These are phyloP conservation scores for Poecilia wingei DNA, from an alignment of 2,797 vertebrate species.

Conservation along the genomic window DNA sequence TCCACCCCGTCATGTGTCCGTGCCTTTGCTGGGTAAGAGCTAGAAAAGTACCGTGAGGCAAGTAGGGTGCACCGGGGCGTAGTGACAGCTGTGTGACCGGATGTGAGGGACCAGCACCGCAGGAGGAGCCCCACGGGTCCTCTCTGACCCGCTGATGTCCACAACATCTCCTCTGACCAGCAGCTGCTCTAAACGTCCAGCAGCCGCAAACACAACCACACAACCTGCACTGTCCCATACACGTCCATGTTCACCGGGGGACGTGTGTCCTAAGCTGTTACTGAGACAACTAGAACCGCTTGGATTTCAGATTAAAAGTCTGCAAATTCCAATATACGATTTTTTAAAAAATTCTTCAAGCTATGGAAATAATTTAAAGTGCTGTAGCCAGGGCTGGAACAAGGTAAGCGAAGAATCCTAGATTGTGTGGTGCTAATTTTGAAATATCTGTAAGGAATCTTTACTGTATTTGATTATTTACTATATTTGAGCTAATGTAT, in stretches of 20 bases:
- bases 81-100: conserved; percentile 4
- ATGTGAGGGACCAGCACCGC: conserved; percentile 29
- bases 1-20: background rate
- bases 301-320: conserved; percentile 36
- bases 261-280: rapidly evolving
- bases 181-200: background rate
- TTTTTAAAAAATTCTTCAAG: too few relatives aligned
- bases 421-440: too few relatives aligned
- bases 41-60: conserved; percentile 29
- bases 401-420: background rate
- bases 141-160: conserved; percentile 34
- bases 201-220: background rate
- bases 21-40: conserved; percentile 5
- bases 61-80: background rate
- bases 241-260: background rate
- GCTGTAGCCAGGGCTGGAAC: background rate
- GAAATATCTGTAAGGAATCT: too few relatives aligned
- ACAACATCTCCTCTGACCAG: conserved; percentile 44
- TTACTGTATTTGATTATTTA: too few relatives aligned
- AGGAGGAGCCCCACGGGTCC: conserved; percentile 39
- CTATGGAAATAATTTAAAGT: background rate
- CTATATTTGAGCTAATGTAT: too few relatives aligned
- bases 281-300: conserved; percentile 5
- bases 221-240: background rate
- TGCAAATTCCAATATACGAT: background rate